Base-by-base conservation (phyloP, 2,797 vertebrate species). In the Phyllotis vaccarum region DNA sequence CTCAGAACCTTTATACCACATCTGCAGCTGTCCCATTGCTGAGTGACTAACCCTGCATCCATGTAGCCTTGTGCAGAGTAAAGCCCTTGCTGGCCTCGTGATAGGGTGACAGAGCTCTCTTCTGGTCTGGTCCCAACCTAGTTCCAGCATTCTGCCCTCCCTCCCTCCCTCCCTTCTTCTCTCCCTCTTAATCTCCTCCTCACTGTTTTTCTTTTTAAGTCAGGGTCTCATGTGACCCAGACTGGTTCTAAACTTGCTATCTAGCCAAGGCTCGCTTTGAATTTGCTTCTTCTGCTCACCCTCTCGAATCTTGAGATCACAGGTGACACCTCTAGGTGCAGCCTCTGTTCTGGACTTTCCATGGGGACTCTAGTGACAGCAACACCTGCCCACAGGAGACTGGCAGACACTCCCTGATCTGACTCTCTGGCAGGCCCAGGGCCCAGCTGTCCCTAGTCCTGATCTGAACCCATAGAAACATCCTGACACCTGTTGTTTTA, bases 371-470 rank as follows among this genome's bases (percentile, higher is more conserved):
- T 2, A 34, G 17, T 16, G 80, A 64, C 19, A 52, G 58, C 37
- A 72, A 86, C 75, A 87, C 52, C 75, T 80, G 93, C 80, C 49
- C 11, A n/a, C 87, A 89, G 93, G 80, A 93, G 75, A 13, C 82
- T 49, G 62, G 75, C 29, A 34, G 49, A 75, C 70, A 58, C 62
- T 60, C 75, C 40, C 9, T 37, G 3, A 31, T 40, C 86, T 88
- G 70, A 56, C 19, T 66, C 19, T 64, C 21, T 2, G 80, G n/a
- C 54, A 64, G 58, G 43, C 52, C 43, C 52, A 9, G 22, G 27
- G 2, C 43, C 37, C 97, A 95, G 95, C 93, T 93, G 96, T 86
- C 93, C 68, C 66, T 1, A 1, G 93, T 54, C 92, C 93, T 54
- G 81, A 80, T 60, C 74, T 96, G 95, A 89, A 90, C 89, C 83